Evolutionary conservation across 2,797 vertebrate species (phyloP).

Genomic region (Centroberyx gerrardi): DNA sequence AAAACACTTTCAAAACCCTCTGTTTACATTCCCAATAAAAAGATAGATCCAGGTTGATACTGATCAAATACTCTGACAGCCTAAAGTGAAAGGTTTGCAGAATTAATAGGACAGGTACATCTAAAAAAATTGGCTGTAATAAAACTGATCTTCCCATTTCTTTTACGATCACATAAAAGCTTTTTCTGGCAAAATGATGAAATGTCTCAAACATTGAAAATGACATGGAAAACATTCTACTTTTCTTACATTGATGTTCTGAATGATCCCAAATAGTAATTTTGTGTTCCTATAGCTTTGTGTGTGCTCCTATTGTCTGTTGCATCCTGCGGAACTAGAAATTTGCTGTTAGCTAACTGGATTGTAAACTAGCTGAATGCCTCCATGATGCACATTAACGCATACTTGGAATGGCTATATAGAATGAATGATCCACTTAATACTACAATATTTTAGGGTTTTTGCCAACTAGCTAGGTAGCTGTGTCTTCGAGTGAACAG

Average conservation of each 20-base stretch:
- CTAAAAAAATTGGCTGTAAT: too few species aligned
- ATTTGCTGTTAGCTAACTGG: conserved; percentile 11
- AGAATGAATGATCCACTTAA: conserved; percentile 1
- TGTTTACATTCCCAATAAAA: too few species aligned
- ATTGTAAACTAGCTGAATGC: neutral
- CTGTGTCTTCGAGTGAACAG: too few species aligned
- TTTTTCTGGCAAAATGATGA: neutral
- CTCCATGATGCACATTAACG: neutral
- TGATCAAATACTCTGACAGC: too few species aligned
- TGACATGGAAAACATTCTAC: neutral
- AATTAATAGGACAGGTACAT: too few species aligned
- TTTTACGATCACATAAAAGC: too few species aligned
- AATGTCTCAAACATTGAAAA: neutral
- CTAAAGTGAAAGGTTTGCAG: too few species aligned
- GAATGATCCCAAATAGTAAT: neutral
- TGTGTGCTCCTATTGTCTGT: neutral
- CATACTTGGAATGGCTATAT: neutral
- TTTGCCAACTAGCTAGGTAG: too few species aligned
- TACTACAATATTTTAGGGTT: too few species aligned
- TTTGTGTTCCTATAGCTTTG: neutral
- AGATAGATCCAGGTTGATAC: too few species aligned
- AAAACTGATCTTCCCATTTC: too few species aligned
- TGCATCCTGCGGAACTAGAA: conserved; percentile 14
- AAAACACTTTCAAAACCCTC: too few species aligned
- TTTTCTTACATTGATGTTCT: neutral